Percentiles rank a stretch among this genome's conserved stretches.
Evolutionary conservation across 2,888 invertebrate species (phyloP).

Genomic region (Choristoneura rosaceana): DNA sequence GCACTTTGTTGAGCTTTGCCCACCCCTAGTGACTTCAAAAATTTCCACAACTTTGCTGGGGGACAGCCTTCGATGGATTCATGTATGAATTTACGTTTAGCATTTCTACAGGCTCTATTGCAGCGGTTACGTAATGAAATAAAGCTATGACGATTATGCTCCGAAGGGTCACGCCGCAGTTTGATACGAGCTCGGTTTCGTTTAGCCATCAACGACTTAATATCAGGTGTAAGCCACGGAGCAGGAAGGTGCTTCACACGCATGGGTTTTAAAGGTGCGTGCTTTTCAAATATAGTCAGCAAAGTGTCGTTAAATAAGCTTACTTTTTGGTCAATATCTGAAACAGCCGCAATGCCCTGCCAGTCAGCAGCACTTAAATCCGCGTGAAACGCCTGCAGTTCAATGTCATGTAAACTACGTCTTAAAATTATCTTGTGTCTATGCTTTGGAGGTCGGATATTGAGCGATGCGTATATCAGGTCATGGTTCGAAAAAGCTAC

Average conservation of each 20-base stretch:
- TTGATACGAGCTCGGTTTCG: background rate
- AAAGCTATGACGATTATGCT: background rate
- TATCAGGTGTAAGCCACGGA: conserved; percentile 20
- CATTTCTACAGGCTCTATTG: conserved; percentile 1
- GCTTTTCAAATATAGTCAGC: conserved; percentile 2
- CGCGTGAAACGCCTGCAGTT: conserved; percentile 7
- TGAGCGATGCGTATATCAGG: conserved; percentile 8
- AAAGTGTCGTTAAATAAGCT: conserved; percentile 15
- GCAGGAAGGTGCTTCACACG: conserved; percentile 25
- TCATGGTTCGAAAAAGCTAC: conserved; percentile 39
- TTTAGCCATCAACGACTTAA: conserved; percentile 10
- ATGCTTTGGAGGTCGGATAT: conserved; percentile 11
- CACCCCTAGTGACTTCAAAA: too few relatives aligned
- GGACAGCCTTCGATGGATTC: too few relatives aligned
- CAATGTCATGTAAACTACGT: conserved; percentile 21
- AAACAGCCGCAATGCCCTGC: too few relatives aligned
- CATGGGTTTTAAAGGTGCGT: conserved; percentile 16
- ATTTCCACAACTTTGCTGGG: too few relatives aligned
- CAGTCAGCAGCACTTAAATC: too few relatives aligned
- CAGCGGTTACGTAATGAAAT: conserved; percentile 17
- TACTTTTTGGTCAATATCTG: too few relatives aligned
- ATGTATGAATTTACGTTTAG: too few relatives aligned
- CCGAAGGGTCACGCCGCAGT: background rate
- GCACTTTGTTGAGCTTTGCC: too few relatives aligned
- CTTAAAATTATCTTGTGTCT: conserved; percentile 1